phyloP scores from a whole-genome alignment of 2,113 vertebrate genomes.

The Rafetus swinhoei region DNA sequence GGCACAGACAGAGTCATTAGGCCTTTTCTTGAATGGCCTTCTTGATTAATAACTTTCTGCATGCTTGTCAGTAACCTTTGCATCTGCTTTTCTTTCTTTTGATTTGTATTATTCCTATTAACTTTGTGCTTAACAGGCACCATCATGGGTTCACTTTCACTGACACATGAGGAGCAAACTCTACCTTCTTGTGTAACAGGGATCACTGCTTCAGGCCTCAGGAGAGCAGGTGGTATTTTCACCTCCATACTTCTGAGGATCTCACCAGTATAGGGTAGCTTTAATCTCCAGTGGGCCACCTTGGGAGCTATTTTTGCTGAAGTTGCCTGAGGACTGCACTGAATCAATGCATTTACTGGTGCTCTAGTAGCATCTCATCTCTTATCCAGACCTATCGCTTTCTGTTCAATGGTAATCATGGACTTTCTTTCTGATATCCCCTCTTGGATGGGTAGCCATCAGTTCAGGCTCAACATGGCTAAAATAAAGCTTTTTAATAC shows the following conservation, averaged over 20 bases:
- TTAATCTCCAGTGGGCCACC: background rate
- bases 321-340: background rate
- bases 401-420: background rate
- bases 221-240: accelerated
- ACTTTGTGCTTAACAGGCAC: background rate
- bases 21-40: background rate
- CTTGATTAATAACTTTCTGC: conserved; percentile 2
- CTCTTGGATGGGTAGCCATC: background rate
- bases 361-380: background rate
- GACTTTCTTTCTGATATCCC: background rate
- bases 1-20: background rate
- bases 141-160: background rate
- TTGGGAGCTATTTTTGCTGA: background rate
- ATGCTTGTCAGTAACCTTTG: background rate
- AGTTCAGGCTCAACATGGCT: background rate
- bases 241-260: accelerated
- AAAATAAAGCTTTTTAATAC: background rate
- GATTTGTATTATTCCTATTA: background rate
- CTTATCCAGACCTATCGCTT: background rate
- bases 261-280: background rate
- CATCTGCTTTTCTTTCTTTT: background rate
- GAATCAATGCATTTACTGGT: accelerated
- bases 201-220: background rate
- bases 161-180: background rate
- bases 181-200: background rate